Base-by-base conservation (phyloP, 1,140 invertebrate species). In the Homalodisca vitripennis region DNA sequence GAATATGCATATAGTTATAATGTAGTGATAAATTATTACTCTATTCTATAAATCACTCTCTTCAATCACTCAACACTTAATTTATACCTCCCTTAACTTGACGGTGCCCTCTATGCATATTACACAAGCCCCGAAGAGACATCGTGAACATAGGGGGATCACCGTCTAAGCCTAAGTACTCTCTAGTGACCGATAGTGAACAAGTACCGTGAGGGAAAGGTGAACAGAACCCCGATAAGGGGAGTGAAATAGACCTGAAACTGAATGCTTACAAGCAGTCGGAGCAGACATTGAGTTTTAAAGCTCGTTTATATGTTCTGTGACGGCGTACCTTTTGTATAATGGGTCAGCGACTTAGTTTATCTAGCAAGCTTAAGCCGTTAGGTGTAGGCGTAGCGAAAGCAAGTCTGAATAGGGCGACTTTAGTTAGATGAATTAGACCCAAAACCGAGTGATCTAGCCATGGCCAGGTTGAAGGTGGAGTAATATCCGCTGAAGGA, bases 161-260 rank as follows among this genome's bases (percentile, higher is more conserved):
- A 78, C 57, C 74, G 72, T 63, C 71, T 64, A 80, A 79, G 77
- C 72, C 78, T 79, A 79, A 80, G 75, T 80, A 79, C 78, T 78
- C 66, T n/a, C 71, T 17, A 53, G n/a, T 68, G 74, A 80, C 78
- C 78, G 78, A 79, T 80, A 78, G 77, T 70, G 78, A 74, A 78
- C 74, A 30, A 79, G 77, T n/a, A n/a, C n/a, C n/a, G n/a, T n/a
- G n/a, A n/a, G n/a, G n/a, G n/a, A n/a, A n/a, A n/a, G n/a, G n/a
- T 79, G 74, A 75, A 78, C 78, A 75, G 76, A 63, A 78, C 78
- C 75, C 75, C 69, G 73, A 64, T 46, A 73, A 70, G 76, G 74
- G 77, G 75, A 75, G 78, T 74, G 75, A 79, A 79, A 65, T 79
- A 77, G 69, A 30, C 78, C 73, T 78, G 77, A 78, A 78, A 79